Evolutionary conservation across 2,888 invertebrate genomes (phyloP), one percentile per base, ranked within the genome.

Genomic region (Hypselothyrea guttata): DNA sequence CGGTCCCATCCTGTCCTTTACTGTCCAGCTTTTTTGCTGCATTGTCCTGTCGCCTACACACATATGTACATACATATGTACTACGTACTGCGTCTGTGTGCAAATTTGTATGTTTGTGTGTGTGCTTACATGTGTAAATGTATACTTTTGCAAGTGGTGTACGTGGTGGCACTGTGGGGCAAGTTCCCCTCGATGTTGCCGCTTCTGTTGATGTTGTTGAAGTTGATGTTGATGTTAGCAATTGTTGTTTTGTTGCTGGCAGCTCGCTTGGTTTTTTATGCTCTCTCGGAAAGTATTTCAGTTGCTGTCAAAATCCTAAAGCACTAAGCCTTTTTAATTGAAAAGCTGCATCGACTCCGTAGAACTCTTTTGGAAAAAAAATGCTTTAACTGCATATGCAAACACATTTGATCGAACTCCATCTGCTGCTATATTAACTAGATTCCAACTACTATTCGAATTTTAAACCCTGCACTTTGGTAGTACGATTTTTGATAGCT

Each of bases 241-340:
- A 62, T 68, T 69, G 57, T 58, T 75, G 67, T 71, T 57, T 71
- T n/a, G n/a, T n/a, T n/a, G n/a, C n/a, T n/a, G n/a, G n/a, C n/a
- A n/a, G 57, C 41, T 58, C 55, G 44, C 35, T 27, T 47, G 56
- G 54, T 58, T 55, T 55, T n/a, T 47, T 30, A 54, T 48, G 40
- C 55, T 18, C 55, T 44, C 7, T 4, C 34, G 18, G 8, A 31
- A 30, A 13, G 27, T 35, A 16, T 45, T 16, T 8, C 11, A 11
- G 7, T 13, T 51, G 37, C 30, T 12, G 2, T 5, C n/a, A 7
- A 12, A 12, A 11, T 27, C 15, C 11, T 22, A 22, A 22, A 5
- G 22, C 22, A 4, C 5, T 22, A 22, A 22, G n/a, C n/a, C n/a
- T n/a, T n/a, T n/a, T n/a, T n/a, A n/a, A n/a, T n/a, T n/a, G n/a